Evolutionary conservation across 2,797 vertebrate species (phyloP).

Genomic region (Liparis tanakae): DNA sequence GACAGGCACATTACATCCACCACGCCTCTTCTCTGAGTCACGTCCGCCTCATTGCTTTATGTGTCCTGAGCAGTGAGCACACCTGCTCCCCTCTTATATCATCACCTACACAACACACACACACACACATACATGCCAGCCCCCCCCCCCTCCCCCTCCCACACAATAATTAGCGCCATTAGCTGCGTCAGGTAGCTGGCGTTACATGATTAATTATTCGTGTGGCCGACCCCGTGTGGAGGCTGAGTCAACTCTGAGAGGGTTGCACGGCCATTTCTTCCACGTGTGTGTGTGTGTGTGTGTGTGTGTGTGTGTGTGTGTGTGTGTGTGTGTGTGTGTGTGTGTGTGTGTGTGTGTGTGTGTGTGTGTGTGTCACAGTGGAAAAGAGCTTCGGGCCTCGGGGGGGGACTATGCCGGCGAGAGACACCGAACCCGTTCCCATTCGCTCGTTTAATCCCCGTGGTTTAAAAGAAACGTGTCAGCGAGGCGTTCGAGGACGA

Average conservation of each 20-base stretch:
- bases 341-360: not conserved
- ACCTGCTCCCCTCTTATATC: conserved; percentile 50
- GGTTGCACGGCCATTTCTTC: conserved; percentile 1
- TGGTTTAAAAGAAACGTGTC: conserved; percentile 22
- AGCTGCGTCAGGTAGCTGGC: conserved; percentile 50
- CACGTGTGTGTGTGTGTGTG: not conserved
- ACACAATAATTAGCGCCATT: conserved; percentile 38
- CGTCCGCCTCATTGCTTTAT: conserved; percentile 32
- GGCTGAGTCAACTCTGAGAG: conserved; percentile 2
- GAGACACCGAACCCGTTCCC: not conserved
- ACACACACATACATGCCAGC: not conserved
- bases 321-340: not conserved
- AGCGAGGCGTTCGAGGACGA: not conserved
- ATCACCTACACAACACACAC: conserved; percentile 17
- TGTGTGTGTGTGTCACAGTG: not conserved
- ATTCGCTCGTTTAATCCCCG: not conserved
- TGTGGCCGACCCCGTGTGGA: not conserved
- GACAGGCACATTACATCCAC: conserved; percentile 20
- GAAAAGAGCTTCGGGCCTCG: not conserved
- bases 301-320: not conserved
- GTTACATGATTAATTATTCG: conserved; percentile 47
- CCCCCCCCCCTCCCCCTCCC: conserved; percentile 9
- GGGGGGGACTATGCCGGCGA: not conserved
- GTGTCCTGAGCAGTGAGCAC: conserved; percentile 45
- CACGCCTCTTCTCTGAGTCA: conserved; percentile 20